phyloP scores from a whole-genome alignment of 2,888 invertebrate genomes.

The Cosmorhoe ocellata region DNA sequence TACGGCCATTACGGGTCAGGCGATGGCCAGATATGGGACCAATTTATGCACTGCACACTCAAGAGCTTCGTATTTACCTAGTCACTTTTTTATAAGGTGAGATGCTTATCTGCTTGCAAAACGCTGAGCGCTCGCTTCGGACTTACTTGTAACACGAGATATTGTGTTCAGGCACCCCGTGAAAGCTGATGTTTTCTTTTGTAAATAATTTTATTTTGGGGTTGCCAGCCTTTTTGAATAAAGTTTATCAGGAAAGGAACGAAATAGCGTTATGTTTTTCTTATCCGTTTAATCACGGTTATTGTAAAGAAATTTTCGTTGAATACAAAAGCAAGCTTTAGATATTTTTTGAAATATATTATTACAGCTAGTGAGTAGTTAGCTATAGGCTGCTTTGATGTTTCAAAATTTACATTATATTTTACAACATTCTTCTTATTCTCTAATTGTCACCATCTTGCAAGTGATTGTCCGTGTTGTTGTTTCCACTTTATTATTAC shows the following conservation, averaged over 20 bases:
- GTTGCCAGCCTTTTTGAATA: constrained; percentile 13
- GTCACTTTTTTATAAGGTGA: constrained; percentile 60
- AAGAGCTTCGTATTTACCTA: constrained; percentile 63
- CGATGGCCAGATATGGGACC: constrained; percentile 72
- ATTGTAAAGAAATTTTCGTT: constrained; percentile 1
- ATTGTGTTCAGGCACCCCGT: constrained; percentile 30
- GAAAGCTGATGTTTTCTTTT: constrained; percentile 33
- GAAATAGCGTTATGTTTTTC: constrained; percentile 19
- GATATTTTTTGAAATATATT: no score
- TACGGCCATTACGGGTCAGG: constrained; percentile 74
- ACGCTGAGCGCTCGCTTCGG: constrained; percentile 37
- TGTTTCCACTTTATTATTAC: no score
- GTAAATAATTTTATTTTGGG: constrained; percentile 24
- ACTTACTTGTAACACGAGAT: constrained; percentile 28
- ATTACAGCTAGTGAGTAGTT: no score
- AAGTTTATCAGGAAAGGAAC: constrained; percentile 14
- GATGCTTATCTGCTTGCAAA: constrained; percentile 65
- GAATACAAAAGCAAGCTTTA: background rate
- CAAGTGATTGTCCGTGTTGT: no score
- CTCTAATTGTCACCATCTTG: no score
- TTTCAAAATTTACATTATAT: no score
- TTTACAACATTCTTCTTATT: no score
- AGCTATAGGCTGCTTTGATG: no score
- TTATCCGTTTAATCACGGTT: constrained; percentile 18
- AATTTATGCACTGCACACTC: constrained; percentile 77